These are phyloP conservation scores for Acanthochromis polyacanthus DNA, from an alignment of 2,113 vertebrate genomes.

Conservation along the genomic window DNA sequence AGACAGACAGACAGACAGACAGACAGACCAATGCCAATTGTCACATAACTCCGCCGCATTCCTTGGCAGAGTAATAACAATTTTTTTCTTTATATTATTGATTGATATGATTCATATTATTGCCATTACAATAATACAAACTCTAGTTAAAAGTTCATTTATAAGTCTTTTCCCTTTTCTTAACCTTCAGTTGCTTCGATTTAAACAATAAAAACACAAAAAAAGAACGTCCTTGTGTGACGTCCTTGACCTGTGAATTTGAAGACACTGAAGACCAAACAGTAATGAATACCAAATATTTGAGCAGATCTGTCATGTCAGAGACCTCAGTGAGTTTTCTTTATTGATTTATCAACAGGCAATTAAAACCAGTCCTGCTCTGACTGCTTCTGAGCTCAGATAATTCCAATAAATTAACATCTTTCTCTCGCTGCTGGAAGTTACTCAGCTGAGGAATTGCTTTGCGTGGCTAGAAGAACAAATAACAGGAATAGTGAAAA, in stretches of 20 bases:
- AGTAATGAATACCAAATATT: neutral
- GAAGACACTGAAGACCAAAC: neutral
- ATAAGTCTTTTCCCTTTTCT: neutral
- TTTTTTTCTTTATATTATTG: too few species aligned
- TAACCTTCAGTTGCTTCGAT: neutral
- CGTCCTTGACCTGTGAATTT: neutral
- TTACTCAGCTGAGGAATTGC: slow-evolving; percentile 41
- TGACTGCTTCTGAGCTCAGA: slow-evolving; percentile 18
- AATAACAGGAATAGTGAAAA: neutral
- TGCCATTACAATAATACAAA: neutral
- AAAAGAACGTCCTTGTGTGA: neutral
- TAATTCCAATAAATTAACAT: slow-evolving; percentile 71
- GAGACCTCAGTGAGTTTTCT: neutral
- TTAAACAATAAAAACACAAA: neutral
- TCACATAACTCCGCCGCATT: too few species aligned
- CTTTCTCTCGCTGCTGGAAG: slow-evolving; percentile 44
- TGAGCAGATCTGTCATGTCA: slow-evolving; percentile 5
- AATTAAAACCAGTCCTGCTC: slow-evolving; percentile 9
- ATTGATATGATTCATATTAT: neutral
- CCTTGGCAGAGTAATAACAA: too few species aligned
- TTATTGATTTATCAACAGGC: slow-evolving; percentile 27
- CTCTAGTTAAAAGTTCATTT: neutral
- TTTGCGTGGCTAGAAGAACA: slow-evolving; percentile 18
- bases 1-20: too few species aligned
- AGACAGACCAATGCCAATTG: too few species aligned